phyloP scores from a whole-genome alignment of 2,113 vertebrate species.

The Chlamydotis undulata region DNA sequence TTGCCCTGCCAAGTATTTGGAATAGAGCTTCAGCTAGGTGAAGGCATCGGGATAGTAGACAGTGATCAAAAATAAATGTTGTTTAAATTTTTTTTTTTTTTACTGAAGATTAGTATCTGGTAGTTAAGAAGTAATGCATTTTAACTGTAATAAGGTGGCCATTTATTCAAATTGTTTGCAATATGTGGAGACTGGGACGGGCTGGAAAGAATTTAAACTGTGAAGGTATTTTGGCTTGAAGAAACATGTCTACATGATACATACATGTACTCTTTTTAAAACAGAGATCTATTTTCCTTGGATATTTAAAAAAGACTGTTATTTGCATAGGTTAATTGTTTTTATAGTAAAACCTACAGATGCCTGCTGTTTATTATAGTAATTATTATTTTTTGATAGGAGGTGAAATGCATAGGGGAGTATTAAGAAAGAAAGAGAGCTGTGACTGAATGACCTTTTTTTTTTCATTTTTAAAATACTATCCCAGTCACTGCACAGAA shows the following conservation, averaged over 20 bases:
- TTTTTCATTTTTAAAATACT: constrained; percentile 70
- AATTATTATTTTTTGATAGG: constrained; percentile 8
- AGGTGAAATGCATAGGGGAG: constrained; percentile 53
- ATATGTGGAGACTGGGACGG: not conserved
- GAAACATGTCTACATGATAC: not conserved
- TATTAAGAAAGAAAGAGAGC: constrained; percentile 52
- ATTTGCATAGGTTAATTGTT: not conserved
- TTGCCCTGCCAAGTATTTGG: not conserved
- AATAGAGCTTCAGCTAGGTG: not conserved
- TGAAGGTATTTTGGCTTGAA: not conserved
- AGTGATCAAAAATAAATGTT: not conserved
- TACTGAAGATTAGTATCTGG: not conserved
- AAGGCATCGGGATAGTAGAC: not conserved
- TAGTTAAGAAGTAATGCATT: not conserved
- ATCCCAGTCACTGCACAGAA: constrained; percentile 60
- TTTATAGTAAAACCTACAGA: not conserved
- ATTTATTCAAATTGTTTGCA: not conserved
- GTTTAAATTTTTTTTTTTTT: not conserved
- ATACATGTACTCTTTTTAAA: too few relatives aligned
- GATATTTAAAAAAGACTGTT: not conserved
- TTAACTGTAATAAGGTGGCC: not conserved
- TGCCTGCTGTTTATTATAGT: constrained; percentile 13
- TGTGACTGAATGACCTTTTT: constrained; percentile 58
- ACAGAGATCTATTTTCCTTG: not conserved
- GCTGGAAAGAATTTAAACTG: not conserved